Conservation (phyloP, 2,888 invertebrate species). For the Nemotelus pantherinus region DNA sequence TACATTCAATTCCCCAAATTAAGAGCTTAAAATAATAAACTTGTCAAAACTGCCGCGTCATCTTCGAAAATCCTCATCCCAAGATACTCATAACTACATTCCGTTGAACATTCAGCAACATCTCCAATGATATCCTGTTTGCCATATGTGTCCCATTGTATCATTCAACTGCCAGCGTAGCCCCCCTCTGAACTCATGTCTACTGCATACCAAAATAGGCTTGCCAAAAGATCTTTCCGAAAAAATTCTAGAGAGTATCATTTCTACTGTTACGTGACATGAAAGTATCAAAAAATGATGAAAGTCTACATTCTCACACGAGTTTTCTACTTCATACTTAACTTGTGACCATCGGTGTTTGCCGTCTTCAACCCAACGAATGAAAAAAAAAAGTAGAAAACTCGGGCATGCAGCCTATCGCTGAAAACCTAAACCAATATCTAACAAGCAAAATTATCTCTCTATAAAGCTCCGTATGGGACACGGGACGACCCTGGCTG, state of each 20-base stretch:
- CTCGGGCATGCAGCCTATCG: not conserved
- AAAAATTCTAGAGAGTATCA: constrained; percentile 13
- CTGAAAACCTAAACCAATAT: constrained; percentile 4
- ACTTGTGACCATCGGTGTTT: not conserved
- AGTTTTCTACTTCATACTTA: not conserved
- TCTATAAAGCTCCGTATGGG: not conserved
- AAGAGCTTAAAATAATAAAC: too few relatives aligned
- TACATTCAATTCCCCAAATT: too few relatives aligned
- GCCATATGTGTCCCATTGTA: too few relatives aligned
- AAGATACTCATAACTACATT: too few relatives aligned
- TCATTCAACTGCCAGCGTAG: too few relatives aligned
- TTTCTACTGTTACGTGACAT: constrained; percentile 15
- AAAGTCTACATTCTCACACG: not conserved
- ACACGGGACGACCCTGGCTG: not conserved
- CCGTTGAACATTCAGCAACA: too few relatives aligned
- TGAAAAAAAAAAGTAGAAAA: not conserved
- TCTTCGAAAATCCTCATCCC: too few relatives aligned
- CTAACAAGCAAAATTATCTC: constrained; percentile 26
- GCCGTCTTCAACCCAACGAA: not conserved
- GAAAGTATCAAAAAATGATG: constrained; percentile 19
- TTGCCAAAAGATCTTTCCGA: not conserved
- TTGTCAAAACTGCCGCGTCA: too few relatives aligned
- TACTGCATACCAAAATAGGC: too few relatives aligned
- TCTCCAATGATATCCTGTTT: too few relatives aligned
- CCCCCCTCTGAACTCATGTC: too few relatives aligned